Evolutionary conservation across 2,888 invertebrate species (phyloP).

Genomic region (Scaptomyza reducta): DNA sequence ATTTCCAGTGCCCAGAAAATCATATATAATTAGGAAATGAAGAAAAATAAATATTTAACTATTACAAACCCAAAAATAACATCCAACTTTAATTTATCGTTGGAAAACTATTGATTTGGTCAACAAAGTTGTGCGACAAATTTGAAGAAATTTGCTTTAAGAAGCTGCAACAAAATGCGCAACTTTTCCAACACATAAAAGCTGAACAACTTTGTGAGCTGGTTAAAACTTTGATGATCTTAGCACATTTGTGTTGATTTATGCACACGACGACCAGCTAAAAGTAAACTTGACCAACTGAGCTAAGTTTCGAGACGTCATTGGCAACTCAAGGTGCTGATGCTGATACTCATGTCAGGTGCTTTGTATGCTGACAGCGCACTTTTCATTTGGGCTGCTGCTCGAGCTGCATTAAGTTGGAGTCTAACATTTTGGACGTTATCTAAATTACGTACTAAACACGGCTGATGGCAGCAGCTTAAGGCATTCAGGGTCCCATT

Average conservation of each 20-base stretch:
- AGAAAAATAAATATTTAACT: background rate
- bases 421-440: slow-evolving; percentile 12
- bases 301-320: slow-evolving; percentile 27
- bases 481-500: slow-evolving; percentile 50
- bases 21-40: background rate
- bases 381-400: slow-evolving; percentile 27
- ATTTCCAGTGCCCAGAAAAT: slow-evolving; percentile 26
- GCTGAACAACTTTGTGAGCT: slow-evolving; percentile 40
- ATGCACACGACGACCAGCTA: slow-evolving; percentile 30
- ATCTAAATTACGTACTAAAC: slow-evolving; percentile 68
- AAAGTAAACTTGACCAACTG: slow-evolving; percentile 31
- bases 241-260: slow-evolving; percentile 50
- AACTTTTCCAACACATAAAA: background rate
- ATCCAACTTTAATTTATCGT: background rate
- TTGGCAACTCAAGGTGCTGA: slow-evolving; percentile 42
- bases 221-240: slow-evolving; percentile 38
- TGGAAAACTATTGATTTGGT: background rate
- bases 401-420: background rate
- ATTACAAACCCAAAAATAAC: background rate
- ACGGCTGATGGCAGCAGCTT: slow-evolving; percentile 42
- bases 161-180: slow-evolving; percentile 1
- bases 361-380: slow-evolving; percentile 39
- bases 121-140: slow-evolving; percentile 1
- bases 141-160: background rate
- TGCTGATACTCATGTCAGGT: slow-evolving; percentile 17